These are phyloP conservation scores for Microtus richardsoni DNA, from an alignment of 2,113 vertebrate species.

Conservation along the genomic window DNA sequence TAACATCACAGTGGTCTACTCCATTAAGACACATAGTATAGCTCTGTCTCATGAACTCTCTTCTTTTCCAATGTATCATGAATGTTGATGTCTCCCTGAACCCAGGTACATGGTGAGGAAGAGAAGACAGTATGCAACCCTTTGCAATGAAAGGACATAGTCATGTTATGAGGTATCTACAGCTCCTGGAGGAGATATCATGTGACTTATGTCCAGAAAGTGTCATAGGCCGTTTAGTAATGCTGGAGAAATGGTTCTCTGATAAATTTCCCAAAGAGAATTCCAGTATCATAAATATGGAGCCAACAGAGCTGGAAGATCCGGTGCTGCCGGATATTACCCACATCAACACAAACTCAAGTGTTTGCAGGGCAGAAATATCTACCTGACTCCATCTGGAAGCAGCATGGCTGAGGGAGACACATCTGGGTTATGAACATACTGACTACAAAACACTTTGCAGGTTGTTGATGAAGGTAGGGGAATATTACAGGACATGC, in stretches of 20 bases:
- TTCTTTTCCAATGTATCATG: not conserved
- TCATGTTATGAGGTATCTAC: not conserved
- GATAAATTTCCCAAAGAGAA: not conserved
- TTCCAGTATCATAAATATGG: not conserved
- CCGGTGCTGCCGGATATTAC: accelerated
- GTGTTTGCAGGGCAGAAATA: not conserved
- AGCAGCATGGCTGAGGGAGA: too few species aligned
- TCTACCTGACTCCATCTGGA: not conserved
- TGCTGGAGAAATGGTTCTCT: not conserved
- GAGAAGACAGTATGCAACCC: not conserved
- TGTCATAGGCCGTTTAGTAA: not conserved
- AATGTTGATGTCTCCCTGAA: not conserved
- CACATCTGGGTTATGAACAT: accelerated
- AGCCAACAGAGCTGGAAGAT: not conserved
- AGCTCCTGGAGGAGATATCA: not conserved
- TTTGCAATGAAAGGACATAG: not conserved
- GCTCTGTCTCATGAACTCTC: not conserved
- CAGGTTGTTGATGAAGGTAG: not conserved
- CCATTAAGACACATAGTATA: not conserved
- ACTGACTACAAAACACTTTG: not conserved
- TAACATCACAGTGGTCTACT: not conserved
- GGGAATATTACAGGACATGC: too few species aligned
- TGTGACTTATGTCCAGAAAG: not conserved
- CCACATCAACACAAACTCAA: not conserved
- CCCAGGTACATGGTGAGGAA: not conserved